Evolutionary conservation across 1,140 invertebrate species (phyloP).

Genomic region (Drosophila nannoptera): DNA sequence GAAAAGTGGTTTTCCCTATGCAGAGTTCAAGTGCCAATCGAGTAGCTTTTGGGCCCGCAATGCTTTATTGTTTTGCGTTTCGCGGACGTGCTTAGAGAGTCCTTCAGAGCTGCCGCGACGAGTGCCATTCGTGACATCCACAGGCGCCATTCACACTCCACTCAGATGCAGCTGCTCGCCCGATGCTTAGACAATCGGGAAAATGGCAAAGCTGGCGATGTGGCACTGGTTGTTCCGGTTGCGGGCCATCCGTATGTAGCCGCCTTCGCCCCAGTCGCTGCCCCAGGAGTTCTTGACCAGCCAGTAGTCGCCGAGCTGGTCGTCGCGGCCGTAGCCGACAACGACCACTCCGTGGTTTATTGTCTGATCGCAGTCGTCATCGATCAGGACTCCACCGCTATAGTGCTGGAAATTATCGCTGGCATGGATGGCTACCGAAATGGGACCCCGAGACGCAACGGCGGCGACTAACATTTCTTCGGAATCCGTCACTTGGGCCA

Average conservation of each 20-base stretch:
- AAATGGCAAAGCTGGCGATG: conserved; percentile 3
- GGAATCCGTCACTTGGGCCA: conserved; percentile 82
- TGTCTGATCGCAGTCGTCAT: conserved; percentile 49
- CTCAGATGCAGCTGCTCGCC: background rate
- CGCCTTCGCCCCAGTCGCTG: conserved; percentile 81
- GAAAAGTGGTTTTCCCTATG: background rate
- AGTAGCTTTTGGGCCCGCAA: background rate
- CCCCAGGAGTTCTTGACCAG: conserved; percentile 84
- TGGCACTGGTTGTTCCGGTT: conserved; percentile 57
- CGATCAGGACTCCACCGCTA: background rate
- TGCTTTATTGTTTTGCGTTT: background rate
- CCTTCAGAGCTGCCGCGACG: conserved; percentile 5
- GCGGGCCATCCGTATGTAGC: conserved; percentile 83
- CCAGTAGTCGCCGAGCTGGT: conserved; percentile 82
- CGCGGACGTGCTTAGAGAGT: conserved; percentile 14
- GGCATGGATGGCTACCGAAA: conserved; percentile 4
- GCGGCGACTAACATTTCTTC: conserved; percentile 84
- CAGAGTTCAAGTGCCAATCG: no score
- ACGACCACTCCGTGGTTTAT: conserved; percentile 81
- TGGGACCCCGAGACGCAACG: conserved; percentile 6
- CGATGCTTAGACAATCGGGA: conserved; percentile 15
- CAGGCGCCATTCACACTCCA: background rate
- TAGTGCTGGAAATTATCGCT: background rate
- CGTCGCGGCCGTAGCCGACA: conserved; percentile 88
- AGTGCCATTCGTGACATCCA: conserved; percentile 10